These are phyloP conservation scores for Saxidomus purpurata DNA, from an alignment of 1,140 invertebrate genomes.

Conservation along the genomic window DNA sequence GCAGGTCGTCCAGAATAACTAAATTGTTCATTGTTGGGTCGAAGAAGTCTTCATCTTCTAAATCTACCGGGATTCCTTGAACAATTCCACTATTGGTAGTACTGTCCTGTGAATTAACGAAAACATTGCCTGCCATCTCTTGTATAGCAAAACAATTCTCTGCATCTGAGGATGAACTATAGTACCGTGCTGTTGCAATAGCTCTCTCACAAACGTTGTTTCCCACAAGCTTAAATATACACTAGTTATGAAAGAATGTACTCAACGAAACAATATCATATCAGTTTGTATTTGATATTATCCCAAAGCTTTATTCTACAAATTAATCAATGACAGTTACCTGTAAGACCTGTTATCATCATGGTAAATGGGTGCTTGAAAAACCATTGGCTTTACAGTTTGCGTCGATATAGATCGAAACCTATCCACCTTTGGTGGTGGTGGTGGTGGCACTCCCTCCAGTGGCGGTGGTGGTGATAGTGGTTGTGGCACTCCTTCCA, in stretches of 20 bases:
- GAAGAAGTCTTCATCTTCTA: neutral
- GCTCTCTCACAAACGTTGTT: too few species aligned
- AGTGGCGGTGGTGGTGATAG: neutral
- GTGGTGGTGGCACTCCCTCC: too few species aligned
- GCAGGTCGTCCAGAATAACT: too few species aligned
- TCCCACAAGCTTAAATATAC: neutral
- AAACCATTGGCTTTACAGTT: neutral
- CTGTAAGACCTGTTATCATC: too few species aligned
- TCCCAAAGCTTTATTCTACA: neutral
- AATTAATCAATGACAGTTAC: neutral
- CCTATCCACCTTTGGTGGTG: too few species aligned
- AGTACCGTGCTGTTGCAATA: too few species aligned
- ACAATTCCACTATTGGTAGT: constrained; percentile 45
- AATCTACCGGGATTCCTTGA: constrained; percentile 20
- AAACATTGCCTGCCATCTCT: constrained; percentile 41
- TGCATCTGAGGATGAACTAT: neutral
- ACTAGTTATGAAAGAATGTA: neutral
- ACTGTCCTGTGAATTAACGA: too few species aligned
- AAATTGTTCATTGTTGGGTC: neutral
- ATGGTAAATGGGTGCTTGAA: too few species aligned
- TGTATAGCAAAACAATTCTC: neutral
- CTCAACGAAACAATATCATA: too few species aligned
- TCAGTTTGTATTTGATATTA: neutral
- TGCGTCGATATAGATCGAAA: neutral
- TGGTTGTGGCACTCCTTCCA: neutral